These are phyloP conservation scores for Spermophilus dauricus DNA, from an alignment of 2,113 vertebrate genomes.

Conservation along the genomic window DNA sequence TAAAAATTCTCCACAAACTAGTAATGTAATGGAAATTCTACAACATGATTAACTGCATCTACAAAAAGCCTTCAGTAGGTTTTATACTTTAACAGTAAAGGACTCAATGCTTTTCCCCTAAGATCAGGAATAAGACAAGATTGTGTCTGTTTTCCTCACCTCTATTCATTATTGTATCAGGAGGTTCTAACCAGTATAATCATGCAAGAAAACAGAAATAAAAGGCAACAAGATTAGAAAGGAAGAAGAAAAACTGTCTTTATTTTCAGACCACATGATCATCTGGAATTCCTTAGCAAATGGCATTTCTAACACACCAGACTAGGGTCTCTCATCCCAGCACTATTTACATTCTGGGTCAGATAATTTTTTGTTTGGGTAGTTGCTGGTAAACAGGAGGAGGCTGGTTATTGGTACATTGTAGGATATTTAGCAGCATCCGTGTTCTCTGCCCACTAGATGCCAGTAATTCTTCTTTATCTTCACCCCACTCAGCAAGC, in stretches of 20 bases:
- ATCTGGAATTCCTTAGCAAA: conserved; percentile 19
- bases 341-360: not conserved
- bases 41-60: not conserved
- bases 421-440: not conserved
- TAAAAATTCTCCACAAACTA: conserved; percentile 1
- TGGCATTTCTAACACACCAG: not conserved
- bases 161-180: not conserved
- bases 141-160: not conserved
- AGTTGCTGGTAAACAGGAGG: not conserved
- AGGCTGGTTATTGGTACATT: not conserved
- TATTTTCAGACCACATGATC: not conserved
- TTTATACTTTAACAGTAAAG: not conserved
- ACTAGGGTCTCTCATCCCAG: not conserved
- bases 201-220: not conserved
- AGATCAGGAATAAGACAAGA: not conserved
- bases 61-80: not conserved
- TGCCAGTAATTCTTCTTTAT: not conserved
- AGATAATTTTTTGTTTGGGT: not conserved
- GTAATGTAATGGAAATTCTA: not conserved
- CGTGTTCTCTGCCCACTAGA: not conserved
- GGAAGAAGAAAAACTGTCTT: not conserved
- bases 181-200: not conserved
- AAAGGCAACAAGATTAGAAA: conserved; percentile 9
- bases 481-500: not conserved
- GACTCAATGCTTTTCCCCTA: not conserved